Conservation (phyloP, 2,113 vertebrate genomes). For the Phocoena phocoena region DNA sequence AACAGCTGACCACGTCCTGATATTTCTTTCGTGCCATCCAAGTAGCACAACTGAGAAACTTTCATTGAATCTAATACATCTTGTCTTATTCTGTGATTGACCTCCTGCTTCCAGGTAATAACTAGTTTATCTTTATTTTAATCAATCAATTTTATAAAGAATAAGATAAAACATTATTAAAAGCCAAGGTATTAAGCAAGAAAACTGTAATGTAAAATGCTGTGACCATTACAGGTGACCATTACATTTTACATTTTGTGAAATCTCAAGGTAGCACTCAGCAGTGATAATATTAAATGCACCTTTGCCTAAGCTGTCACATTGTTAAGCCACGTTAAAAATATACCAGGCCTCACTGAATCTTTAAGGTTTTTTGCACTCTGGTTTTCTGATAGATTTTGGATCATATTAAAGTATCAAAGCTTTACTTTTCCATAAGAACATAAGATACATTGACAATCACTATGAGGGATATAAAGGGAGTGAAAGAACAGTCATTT, state of each 20-base stretch:
- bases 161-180: constrained; percentile 44
- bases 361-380: neutral
- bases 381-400: constrained; percentile 31
- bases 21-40: neutral
- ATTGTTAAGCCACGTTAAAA: constrained; percentile 45
- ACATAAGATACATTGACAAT: neutral
- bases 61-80: neutral
- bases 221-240: neutral
- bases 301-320: constrained; percentile 38
- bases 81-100: neutral
- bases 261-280: constrained; percentile 46
- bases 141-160: constrained; percentile 35
- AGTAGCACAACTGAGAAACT: neutral
- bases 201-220: constrained; percentile 45
- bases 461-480: neutral
- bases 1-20: neutral
- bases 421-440: constrained; percentile 38
- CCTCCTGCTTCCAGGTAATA: constrained; percentile 36
- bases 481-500: neutral
- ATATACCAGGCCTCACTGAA: neutral
- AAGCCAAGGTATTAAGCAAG: neutral
- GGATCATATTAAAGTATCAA: constrained; percentile 8
- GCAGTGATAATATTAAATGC: neutral
- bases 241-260: constrained; percentile 29
- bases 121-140: constrained; percentile 42